Base-by-base conservation (phyloP, 2,888 invertebrate genomes). In the Bombylius discolor region DNA sequence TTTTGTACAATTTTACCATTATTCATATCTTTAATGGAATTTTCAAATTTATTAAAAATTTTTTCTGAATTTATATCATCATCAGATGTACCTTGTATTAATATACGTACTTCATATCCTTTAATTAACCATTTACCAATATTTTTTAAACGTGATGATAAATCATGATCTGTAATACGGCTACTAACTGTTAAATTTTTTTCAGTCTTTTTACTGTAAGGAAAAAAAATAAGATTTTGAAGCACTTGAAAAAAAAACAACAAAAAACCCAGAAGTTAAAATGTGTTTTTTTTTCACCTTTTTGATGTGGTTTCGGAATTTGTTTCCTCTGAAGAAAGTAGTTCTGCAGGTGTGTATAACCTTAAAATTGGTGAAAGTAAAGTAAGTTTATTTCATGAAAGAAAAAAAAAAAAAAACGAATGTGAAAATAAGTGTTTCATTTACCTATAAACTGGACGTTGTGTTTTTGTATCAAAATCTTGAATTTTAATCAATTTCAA, bases 401-500 rank as follows among this genome's bases (percentile, higher is more conserved):
- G 1, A 47, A 45, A 11, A 11, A 31, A 5, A n/a, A 8, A 8
- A 23, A 23, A 3, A 23, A 23, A n/a, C n/a, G n/a, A n/a, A n/a
- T n/a, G 8, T 49, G 49, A 34, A 49, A 11, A 8, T 5, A 31
- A 46, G 4, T 12, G 13, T 47, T n/a, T 8, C 14, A 57, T 57
- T 55, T 52, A 79, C 78, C 82, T 83, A 66, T 85, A 90, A 12
- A 84, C 74, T 12, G 84, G 81, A 48, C 85, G 76, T 42, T 83
- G 78, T 0, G 82, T 81, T 72, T 85, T 86, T 0, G 79, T 72
- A 70, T 86, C 84, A 5, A 78, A 69, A 69, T 88, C 85, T 59
- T 81, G 70, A 34, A 86, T 70, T 74, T 85, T 84, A 0, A 87
- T 77, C 56, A 90, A 73, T 67, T 83, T 84, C 59, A 89, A 72